Conservation (phyloP, 2,113 vertebrate genomes). For the Cyphomyrus discorhynchus region DNA sequence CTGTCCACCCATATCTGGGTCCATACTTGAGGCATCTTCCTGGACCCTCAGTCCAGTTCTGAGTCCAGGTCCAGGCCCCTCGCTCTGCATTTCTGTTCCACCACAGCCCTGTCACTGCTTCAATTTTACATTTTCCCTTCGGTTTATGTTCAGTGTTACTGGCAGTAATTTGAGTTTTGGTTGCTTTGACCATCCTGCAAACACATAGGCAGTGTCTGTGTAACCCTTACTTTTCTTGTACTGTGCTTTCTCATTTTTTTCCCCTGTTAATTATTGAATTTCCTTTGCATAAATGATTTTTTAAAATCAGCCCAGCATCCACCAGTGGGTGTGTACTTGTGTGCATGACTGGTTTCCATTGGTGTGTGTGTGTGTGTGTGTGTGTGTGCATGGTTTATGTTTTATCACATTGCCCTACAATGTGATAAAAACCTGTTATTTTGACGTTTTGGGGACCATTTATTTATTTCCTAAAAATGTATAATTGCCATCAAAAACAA, state of each 20-base stretch:
- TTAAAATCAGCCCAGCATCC: no score
- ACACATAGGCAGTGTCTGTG: neutral
- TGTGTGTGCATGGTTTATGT: neutral
- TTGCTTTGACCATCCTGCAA: neutral
- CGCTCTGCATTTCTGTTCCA: neutral
- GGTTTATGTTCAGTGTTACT: neutral
- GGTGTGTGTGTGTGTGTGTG: neutral
- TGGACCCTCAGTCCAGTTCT: neutral
- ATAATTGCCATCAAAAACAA: neutral
- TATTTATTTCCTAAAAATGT: neutral
- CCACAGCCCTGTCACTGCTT: neutral
- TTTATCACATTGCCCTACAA: neutral
- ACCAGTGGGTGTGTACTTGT: no score
- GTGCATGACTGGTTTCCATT: no score
- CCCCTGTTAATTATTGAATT: neutral
- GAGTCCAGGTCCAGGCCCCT: neutral
- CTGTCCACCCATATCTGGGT: neutral
- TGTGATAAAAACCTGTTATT: neutral
- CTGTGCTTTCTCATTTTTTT: neutral
- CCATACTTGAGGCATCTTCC: neutral
- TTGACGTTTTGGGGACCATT: neutral
- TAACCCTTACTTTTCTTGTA: neutral
- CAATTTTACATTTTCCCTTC: neutral
- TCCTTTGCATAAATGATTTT: neutral
- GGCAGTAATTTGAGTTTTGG: neutral